A percentile compares a stretch with the other conserved stretches of the same genome.
phyloP scores from a whole-genome alignment of 2,888 invertebrate genomes.

The Lasioglossum vierecki region DNA sequence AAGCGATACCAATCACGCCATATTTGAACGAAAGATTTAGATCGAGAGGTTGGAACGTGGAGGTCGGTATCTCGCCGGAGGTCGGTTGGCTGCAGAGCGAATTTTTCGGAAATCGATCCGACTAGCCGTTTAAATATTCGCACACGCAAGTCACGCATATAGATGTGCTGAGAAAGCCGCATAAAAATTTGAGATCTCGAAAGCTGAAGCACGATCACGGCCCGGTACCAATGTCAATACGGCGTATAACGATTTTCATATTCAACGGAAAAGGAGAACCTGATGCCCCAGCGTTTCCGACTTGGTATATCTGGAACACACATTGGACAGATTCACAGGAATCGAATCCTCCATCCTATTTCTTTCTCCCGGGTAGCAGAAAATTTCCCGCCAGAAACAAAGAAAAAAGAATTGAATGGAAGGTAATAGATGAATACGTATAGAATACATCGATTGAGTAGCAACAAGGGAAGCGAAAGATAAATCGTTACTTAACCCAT shows the following conservation, averaged over 20 bases:
- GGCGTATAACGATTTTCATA: conserved; percentile 77
- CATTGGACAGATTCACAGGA: conserved; percentile 76
- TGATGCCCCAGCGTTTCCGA: conserved; percentile 45
- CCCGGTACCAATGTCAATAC: conserved; percentile 73
- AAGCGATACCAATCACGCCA: conserved; percentile 8
- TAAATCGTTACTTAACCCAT: not conserved
- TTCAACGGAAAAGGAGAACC: conserved; percentile 57
- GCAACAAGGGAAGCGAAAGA: not conserved
- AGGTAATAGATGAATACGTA: conserved; percentile 19
- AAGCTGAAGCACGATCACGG: conserved; percentile 21
- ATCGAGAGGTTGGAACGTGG: not conserved
- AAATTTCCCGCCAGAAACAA: conserved; percentile 55
- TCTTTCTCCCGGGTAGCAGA: conserved; percentile 63
- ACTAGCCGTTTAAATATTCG: conserved; percentile 33
- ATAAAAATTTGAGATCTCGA: conserved; percentile 14
- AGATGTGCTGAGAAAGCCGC: not conserved
- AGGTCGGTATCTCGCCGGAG: not conserved
- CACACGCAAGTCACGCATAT: conserved; percentile 12
- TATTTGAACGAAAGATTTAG: conserved; percentile 40
- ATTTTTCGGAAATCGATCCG: conserved; percentile 32
- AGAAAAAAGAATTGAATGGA: conserved; percentile 32
- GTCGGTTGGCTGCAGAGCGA: not conserved
- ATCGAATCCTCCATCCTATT: conserved; percentile 82
- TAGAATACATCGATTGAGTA: not conserved
- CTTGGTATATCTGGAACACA: conserved; percentile 80